Conservation (phyloP, 1,140 invertebrate species). For the Chironomus striatipennis region DNA sequence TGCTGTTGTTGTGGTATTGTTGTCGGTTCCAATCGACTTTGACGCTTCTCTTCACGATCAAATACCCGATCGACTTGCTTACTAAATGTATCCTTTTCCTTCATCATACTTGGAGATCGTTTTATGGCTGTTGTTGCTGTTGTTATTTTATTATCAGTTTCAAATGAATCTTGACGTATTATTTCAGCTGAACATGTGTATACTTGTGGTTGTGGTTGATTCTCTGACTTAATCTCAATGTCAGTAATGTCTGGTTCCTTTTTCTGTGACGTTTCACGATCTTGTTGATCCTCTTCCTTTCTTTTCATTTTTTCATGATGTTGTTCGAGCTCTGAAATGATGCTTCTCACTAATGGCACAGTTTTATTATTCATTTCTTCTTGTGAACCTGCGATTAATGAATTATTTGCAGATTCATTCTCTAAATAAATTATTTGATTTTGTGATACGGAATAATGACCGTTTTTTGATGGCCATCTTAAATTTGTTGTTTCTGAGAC, state of each 20-base stretch:
- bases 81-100: constrained; percentile 56
- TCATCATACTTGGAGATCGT: constrained; percentile 27
- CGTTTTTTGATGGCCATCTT: constrained; percentile 72
- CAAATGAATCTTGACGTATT: not conserved
- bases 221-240: constrained; percentile 28
- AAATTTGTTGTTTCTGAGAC: constrained; percentile 56
- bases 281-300: constrained; percentile 44
- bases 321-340: not conserved
- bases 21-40: constrained; percentile 38
- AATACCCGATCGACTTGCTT: constrained; percentile 61
- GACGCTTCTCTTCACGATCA: constrained; percentile 59
- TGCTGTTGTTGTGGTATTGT: constrained; percentile 19
- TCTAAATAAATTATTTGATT: constrained; percentile 76
- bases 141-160: constrained; percentile 1
- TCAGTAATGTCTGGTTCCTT: not conserved
- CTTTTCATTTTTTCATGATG: constrained; percentile 27
- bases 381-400: constrained; percentile 39
- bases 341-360: not conserved
- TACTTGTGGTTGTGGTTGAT: constrained; percentile 34
- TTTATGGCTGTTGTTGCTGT: not conserved
- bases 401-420: constrained; percentile 45
- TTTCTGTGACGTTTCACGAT: constrained; percentile 24
- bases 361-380: constrained; percentile 36
- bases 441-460: constrained; percentile 78
- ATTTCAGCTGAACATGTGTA: constrained; percentile 25